Percentiles rank a stretch among this genome's conserved stretches.
Evolutionary conservation across 2,113 vertebrate genomes (phyloP).

Genomic region (Tamias sibiricus): DNA sequence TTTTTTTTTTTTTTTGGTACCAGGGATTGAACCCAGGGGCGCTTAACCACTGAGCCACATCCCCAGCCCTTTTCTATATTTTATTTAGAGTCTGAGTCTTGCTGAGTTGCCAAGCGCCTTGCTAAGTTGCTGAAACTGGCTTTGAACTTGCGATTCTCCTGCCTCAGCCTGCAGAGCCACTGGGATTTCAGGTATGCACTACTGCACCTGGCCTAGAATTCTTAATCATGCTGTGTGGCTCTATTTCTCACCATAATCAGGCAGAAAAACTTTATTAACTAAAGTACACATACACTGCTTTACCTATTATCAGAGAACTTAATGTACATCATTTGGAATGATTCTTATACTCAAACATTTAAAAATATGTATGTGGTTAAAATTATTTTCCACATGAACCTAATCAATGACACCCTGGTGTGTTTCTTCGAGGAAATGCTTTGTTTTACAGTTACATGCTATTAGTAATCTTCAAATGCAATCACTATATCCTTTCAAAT

Average conservation of each 20-base stretch:
- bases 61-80: too few species aligned
- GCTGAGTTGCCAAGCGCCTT: too few species aligned
- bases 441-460: neutral
- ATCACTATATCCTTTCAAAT: neutral
- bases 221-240: neutral
- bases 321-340: neutral
- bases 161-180: too few species aligned
- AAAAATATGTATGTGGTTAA: neutral
- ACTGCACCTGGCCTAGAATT: neutral
- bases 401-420: conserved; percentile 24
- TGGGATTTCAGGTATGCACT: too few species aligned
- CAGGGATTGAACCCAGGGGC: too few species aligned
- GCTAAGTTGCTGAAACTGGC: too few species aligned
- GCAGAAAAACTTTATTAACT: neutral
- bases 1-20: too few species aligned
- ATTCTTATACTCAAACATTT: conserved; percentile 31
- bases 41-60: too few species aligned
- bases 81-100: too few species aligned
- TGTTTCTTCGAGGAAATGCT: neutral
- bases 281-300: neutral
- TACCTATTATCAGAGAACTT: neutral
- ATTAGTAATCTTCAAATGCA: neutral
- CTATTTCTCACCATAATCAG: neutral
- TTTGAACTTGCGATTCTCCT: too few species aligned
- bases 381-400: neutral